phyloP scores from a whole-genome alignment of 2,113 vertebrate species.

The Natator depressus region DNA sequence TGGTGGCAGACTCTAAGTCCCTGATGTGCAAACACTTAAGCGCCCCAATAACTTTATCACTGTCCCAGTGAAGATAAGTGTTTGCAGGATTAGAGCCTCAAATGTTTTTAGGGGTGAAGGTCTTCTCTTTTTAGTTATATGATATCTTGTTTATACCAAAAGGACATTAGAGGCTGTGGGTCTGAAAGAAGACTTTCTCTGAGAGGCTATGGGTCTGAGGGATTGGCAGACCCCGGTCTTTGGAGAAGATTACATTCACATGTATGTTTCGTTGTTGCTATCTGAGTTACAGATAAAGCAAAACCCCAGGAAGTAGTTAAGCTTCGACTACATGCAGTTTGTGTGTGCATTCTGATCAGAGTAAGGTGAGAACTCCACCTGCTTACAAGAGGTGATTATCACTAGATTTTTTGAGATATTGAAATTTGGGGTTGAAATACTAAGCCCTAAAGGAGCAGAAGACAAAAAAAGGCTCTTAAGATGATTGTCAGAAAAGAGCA shows the following conservation, averaged over 20 bases:
- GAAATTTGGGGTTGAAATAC: background rate
- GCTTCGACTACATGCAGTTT: background rate
- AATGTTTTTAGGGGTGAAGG: background rate
- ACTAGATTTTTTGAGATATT: too few relatives aligned
- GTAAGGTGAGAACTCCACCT: too few relatives aligned
- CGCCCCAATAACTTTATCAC: background rate
- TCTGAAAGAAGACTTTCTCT: background rate
- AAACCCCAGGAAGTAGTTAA: background rate
- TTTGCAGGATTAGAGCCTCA: background rate
- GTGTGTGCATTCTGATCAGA: background rate
- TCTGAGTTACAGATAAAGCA: background rate
- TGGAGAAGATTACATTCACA: background rate
- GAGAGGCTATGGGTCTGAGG: background rate
- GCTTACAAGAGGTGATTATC: rapidly evolving
- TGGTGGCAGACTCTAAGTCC: background rate
- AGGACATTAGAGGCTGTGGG: background rate
- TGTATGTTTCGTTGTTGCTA: background rate
- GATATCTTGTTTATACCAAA: background rate
- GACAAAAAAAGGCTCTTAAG: background rate
- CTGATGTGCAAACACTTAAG: background rate
- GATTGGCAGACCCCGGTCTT: background rate
- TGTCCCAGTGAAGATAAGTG: background rate
- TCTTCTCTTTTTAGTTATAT: background rate
- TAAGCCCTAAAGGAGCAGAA: background rate
- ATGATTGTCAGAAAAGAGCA: background rate